A percentile compares a stretch with the other conserved stretches of the same genome.
phyloP scores from a whole-genome alignment of 2,888 invertebrate species.

The Diarsia mendica region DNA sequence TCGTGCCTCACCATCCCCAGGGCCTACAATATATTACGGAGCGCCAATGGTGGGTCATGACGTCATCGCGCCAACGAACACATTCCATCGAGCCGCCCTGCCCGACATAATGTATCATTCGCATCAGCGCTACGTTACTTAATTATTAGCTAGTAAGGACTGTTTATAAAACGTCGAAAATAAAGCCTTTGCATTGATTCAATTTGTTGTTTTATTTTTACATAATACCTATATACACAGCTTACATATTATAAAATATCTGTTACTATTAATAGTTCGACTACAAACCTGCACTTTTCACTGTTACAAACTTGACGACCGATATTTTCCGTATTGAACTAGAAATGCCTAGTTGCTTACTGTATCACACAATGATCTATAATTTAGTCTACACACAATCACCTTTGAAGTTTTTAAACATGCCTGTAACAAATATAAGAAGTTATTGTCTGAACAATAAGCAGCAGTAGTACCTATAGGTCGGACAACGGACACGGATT shows the following conservation, averaged over 20 bases:
- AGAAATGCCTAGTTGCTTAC: constrained; percentile 8
- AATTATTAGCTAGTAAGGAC: constrained; percentile 86
- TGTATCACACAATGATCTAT: neutral
- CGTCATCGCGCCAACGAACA: constrained; percentile 48
- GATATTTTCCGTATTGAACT: constrained; percentile 12
- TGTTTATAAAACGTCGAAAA: constrained; percentile 85
- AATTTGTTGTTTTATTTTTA: constrained; percentile 75
- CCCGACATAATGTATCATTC: constrained; percentile 63
- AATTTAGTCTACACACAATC: constrained; percentile 21
- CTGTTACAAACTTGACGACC: constrained; percentile 13
- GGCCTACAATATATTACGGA: neutral
- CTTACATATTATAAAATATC: constrained; percentile 33
- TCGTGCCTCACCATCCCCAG: neutral
- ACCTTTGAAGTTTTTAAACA: constrained; percentile 9
- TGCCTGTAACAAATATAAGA: constrained; percentile 27
- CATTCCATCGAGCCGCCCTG: constrained; percentile 58
- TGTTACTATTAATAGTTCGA: constrained; percentile 6
- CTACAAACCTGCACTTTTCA: constrained; percentile 32
- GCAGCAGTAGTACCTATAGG: neutral
- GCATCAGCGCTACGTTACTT: constrained; percentile 89
- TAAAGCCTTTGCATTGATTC: constrained; percentile 89
- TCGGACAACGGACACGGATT: neutral
- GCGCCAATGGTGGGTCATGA: neutral
- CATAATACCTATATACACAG: constrained; percentile 49
- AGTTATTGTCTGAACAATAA: neutral